Evolutionary conservation across 1,140 invertebrate species (phyloP), one percentile per base, ranked within the genome.

Genomic region (Aleiodes sp.): DNA sequence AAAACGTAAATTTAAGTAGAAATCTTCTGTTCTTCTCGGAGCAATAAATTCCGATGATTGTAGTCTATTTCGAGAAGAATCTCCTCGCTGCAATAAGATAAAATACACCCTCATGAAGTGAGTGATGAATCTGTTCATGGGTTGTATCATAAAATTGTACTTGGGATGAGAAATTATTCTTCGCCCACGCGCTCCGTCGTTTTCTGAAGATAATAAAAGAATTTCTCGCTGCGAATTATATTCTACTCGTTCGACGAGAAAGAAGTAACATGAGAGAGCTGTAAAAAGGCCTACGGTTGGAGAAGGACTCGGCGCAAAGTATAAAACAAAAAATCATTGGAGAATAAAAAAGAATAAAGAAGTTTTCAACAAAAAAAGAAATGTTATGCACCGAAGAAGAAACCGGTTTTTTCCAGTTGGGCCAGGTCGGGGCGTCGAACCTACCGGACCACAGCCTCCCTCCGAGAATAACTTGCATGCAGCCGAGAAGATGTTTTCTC

Each of bases 381-480:
- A 19, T 16, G 16, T 52, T 81, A 84, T 76, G 82, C 77, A 75
- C 76, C 79, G 74, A 77, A 79, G 82, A 85, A 84, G 83, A 85
- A 86, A 86, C 85, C 85, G 85, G 84, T 86, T 86, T 85, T 86
- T 86, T 85, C 84, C 84, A 85, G 82, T 85, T 85, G 84, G 83
- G 84, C 84, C 84, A 86, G 84, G 84, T 85, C 84, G 84, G 84
- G 84, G 84, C 84, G 84, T 85, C 85, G 84, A 86, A 86, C 84
- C 82, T 86, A 52, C 61, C 67, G 80, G 79, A 82, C 80, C 81
- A 79, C 81, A 83, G 78, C 79, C 79, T 85, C 82, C 83, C 82
- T 84, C 84, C 83, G 80, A 86, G 85, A 86, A 86, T 86, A 86
- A 84, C 84, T 86, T 84, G 79, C 82, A 84, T 80, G 83, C 76